A percentile compares a stretch with the other conserved stretches of the same genome.
These are phyloP conservation scores for Dolichotis patagonum DNA, from an alignment of 2,113 vertebrate genomes.

Conservation along the genomic window DNA sequence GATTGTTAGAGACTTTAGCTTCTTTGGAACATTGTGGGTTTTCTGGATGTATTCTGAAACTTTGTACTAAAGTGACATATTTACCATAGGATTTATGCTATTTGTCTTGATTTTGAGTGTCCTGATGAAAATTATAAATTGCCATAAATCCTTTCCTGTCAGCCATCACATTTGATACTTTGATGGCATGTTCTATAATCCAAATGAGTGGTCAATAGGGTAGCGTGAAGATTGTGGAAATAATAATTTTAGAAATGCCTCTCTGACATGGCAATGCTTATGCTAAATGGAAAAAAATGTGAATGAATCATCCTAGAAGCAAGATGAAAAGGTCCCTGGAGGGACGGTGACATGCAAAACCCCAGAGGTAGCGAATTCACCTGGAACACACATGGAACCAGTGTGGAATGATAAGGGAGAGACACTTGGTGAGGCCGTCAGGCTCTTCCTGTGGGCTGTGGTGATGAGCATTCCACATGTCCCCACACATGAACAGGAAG, in stretches of 20 bases:
- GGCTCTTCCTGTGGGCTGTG: not conserved
- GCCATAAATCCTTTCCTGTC: not conserved
- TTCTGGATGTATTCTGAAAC: not conserved
- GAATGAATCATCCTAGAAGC: not conserved
- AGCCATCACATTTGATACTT: not conserved
- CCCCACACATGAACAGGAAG: not conserved
- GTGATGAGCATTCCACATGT: not conserved
- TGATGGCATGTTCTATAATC: not conserved
- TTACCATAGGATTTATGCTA: not conserved
- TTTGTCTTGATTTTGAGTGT: conserved; percentile 25
- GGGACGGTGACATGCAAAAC: not conserved
- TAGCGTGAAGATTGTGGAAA: fast-evolving
- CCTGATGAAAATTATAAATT: not conserved
- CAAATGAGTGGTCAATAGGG: not conserved
- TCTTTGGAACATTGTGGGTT: not conserved
- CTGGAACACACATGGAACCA: not conserved
- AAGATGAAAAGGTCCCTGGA: not conserved
- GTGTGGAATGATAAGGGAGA: not conserved
- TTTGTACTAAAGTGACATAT: not conserved
- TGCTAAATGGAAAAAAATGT: not conserved
- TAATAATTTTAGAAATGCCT: not conserved
- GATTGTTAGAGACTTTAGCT: not conserved
- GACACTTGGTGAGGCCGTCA: not conserved
- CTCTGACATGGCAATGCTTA: not conserved
- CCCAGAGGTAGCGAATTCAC: not conserved